Evolutionary conservation across 2,888 invertebrate genomes (phyloP), one percentile per base, ranked within the genome.

Genomic region (Melanostoma scalare): DNA sequence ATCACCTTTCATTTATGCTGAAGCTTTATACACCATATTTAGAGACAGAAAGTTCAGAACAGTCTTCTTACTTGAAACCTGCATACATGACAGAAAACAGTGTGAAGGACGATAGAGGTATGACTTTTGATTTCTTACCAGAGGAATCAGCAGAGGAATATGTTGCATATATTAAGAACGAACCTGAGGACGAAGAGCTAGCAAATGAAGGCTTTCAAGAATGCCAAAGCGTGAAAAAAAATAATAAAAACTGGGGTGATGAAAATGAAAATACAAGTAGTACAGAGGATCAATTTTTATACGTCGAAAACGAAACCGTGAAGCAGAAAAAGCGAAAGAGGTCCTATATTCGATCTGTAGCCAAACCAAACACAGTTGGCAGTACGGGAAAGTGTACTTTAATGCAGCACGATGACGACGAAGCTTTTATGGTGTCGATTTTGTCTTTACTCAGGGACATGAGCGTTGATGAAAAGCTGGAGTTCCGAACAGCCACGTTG

Each of bases 1-100:
- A 56, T 56, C 36, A 30, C 4, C 55, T 56, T 56, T 56, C 55
- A 9, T 56, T 56, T 9, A 56, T 56, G 55, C 38, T 56, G 1
- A 56, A 56, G 9, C 38, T 38, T 38, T 56, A 56, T 9, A 56
- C 20, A 3, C 38, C 55, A 56, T 56, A 56, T 38, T 1, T 56
- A 4, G 4, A 38, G 30, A 36, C 55, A 4, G 55, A 56, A 0
- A 56, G 55, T 5, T 38, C 55, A 1, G 38, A 55, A 4, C n/a
- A 55, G 0, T 9, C 5, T 4, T 38, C 6, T 20, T 20, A 38
- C 20, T 30, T 55, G 1, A 33, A 56, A 0, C 0, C 55, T 8
- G 30, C 10, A 30, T 1, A 38, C 0, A 38, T n/a, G 10, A 36
- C 38, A 3, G 36, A 38, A 36, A 20, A 20, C 20, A 20, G 20